Evolutionary conservation across 2,797 vertebrate species (phyloP).

Genomic region (Gallinago solitaria): DNA sequence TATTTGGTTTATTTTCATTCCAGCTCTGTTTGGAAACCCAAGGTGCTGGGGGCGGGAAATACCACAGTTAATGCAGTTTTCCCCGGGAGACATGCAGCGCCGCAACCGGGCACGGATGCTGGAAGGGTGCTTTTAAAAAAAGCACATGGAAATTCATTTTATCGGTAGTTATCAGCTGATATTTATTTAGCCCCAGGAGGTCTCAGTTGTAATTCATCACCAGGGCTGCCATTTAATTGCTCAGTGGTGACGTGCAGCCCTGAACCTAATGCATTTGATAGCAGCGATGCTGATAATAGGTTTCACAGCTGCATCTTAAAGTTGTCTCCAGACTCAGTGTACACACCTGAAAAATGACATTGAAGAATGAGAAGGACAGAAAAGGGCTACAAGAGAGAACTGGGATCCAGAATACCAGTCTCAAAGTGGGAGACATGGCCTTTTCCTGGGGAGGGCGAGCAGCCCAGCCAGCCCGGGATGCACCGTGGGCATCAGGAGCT

Average conservation of each 20-base stretch:
- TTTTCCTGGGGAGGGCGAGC: not conserved
- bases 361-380: not conserved
- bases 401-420: not conserved
- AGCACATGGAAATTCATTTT: slow-evolving; percentile 16
- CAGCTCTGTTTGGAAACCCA: not conserved
- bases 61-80: not conserved
- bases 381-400: not conserved
- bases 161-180: not conserved
- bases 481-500: rapidly evolving
- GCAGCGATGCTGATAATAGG: slow-evolving; percentile 11
- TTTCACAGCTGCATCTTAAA: slow-evolving; percentile 57
- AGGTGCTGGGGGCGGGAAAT: not conserved
- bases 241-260: slow-evolving; percentile 40
- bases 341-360: not conserved
- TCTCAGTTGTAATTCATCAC: slow-evolving; percentile 52
- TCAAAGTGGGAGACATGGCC: not conserved
- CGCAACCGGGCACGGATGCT: not conserved
- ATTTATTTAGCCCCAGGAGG: slow-evolving; percentile 55
- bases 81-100: not conserved
- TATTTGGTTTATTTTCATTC: slow-evolving; percentile 3
- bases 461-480: rapidly evolving
- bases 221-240: slow-evolving; percentile 44
- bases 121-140: not conserved
- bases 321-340: not conserved
- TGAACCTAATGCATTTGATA: slow-evolving; percentile 42